Base-by-base conservation (phyloP, 2,888 invertebrate genomes). In the Acheta domesticus region DNA sequence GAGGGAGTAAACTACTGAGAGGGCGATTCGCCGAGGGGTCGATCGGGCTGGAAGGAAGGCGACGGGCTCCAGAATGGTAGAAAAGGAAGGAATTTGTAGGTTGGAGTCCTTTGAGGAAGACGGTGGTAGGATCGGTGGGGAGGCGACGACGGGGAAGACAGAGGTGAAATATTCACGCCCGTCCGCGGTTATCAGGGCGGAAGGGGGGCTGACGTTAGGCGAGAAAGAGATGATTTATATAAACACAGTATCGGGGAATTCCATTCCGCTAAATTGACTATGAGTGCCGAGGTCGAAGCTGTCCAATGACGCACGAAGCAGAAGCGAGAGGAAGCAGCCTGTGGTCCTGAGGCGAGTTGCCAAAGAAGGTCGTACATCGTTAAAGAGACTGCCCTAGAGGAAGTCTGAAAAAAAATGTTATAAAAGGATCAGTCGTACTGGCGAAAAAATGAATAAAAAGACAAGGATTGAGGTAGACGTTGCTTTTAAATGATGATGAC, bases 221-320 rank as follows among this genome's bases (percentile, higher is more conserved):
- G 62, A n/a, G 16, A 16, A 62, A 19, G 62, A n/a, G 62, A 62
- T 62, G 62, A 62, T 62, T 62, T 62, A 62, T 62, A 62, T 62
- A 62, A 62, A 12, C 11, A 62, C 11, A 14, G n/a, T 62, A 62
- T 62, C 62, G 16, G n/a, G 62, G 8, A 62, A 62, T 62, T 62
- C 62, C 62, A 62, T 62, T 62, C n/a, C 62, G 62, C 62, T 62
- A 62, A 62, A 62, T 62, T n/a, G 62, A 62, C 16, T 62, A 62
- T 19, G 62, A 62, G 16, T 14, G 14, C 62, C 8, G 62, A 19
- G 62, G 14, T 19, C 16, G 62, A n/a, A 62, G 16, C 62, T 62
- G 62, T 19, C 14, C 62, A n/a, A 62, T n/a, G n/a, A 12, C 62
- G 62, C 62, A 62, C 14, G n/a, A n/a, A 62, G 62, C 62, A 14